Conservation (phyloP, 30 jellyfish, hydroid and myxozoan genomes). For the Catostylus mosaicus region DNA sequence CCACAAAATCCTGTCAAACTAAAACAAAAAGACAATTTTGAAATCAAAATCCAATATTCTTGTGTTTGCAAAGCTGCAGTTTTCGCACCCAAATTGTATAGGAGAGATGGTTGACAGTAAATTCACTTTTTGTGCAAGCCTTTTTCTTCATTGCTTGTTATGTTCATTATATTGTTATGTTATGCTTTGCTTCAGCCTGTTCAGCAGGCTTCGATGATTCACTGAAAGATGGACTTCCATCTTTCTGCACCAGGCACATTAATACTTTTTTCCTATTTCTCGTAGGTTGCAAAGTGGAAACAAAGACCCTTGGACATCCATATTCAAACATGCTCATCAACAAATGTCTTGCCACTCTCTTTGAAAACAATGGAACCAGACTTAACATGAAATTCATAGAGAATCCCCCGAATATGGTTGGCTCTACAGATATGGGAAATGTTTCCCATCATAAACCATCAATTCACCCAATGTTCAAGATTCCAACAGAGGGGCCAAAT, state of each 20-base stretch:
- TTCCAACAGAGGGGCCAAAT: conserved; percentile 67
- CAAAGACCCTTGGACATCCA: conserved; percentile 53
- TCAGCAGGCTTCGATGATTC: no score
- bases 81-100: no score
- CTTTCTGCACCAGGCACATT: neutral
- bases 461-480: conserved; percentile 88
- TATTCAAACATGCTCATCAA: conserved; percentile 63
- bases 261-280: neutral
- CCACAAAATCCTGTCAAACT: no score
- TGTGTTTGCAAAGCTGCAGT: no score
- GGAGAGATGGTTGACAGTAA: no score
- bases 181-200: no score
- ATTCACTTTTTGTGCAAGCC: no score
- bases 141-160: no score
- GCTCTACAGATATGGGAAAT: conserved; percentile 97
- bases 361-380: conserved; percentile 51
- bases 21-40: no score
- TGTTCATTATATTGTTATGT: no score
- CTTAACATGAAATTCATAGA: conserved; percentile 58
- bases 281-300: conserved; percentile 70
- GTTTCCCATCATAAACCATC: conserved; percentile 90
- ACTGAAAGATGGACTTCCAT: no score
- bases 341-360: conserved; percentile 54
- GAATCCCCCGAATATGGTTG: conserved; percentile 72
- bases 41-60: no score